A percentile compares a stretch with the other conserved stretches of the same genome.
Evolutionary conservation across 2,797 vertebrate species (phyloP).

Genomic region (Falco berigora): DNA sequence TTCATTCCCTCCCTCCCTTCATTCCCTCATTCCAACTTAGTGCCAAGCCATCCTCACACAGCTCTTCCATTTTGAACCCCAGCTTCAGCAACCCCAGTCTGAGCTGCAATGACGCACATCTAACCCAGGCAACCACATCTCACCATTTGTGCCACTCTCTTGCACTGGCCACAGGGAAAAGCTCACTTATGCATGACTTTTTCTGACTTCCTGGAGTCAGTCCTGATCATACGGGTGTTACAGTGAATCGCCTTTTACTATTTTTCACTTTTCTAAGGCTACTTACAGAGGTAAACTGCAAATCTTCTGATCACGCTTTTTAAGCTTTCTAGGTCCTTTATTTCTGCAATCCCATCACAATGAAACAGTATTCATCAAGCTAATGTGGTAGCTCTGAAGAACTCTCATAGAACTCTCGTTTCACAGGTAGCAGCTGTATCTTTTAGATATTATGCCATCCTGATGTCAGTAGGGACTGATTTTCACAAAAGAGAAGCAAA

Average conservation of each 20-base stretch:
- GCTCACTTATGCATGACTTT: background rate
- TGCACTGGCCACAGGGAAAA: background rate
- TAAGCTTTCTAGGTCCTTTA: background rate
- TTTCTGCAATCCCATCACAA: background rate
- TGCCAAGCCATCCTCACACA: background rate
- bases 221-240: background rate
- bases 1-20: too few relatives aligned
- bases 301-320: background rate
- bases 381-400: background rate
- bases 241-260: background rate
- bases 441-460: background rate
- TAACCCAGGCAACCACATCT: background rate
- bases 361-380: background rate
- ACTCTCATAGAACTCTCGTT: background rate
- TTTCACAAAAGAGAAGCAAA: background rate
- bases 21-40: background rate
- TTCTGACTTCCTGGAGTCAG: background rate
- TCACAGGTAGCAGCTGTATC: background rate
- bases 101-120: background rate
- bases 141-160: fast-evolving
- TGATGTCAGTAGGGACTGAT: background rate
- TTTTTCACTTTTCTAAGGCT: background rate
- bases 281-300: background rate
- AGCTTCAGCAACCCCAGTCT: background rate
- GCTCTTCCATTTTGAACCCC: background rate